Percentiles rank a stretch among this genome's conserved stretches.
Evolutionary conservation across 1,140 invertebrate species (phyloP).

Genomic region (Drosophila pseudoananassae): DNA sequence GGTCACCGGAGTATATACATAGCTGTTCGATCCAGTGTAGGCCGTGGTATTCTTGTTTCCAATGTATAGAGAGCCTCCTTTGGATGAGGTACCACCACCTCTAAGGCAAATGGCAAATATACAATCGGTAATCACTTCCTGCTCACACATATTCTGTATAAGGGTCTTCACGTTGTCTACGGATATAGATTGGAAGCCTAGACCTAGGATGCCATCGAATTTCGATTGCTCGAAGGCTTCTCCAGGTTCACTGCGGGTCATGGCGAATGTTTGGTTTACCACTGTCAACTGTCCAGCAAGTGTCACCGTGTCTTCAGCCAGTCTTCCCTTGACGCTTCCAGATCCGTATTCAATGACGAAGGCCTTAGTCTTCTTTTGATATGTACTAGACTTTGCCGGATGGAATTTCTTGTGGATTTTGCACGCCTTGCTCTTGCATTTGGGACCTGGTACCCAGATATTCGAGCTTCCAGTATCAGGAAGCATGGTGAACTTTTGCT

Average conservation of each 20-base stretch:
- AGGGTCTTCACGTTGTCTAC: conserved; percentile 94
- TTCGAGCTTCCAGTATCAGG: conserved; percentile 50
- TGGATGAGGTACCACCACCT: conserved; percentile 58
- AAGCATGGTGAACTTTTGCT: conserved; percentile 23
- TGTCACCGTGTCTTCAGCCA: conserved; percentile 31
- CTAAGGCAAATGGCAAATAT: conserved; percentile 98
- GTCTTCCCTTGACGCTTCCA: conserved; percentile 25
- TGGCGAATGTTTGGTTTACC: conserved; percentile 95
- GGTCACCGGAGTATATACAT: conserved; percentile 54
- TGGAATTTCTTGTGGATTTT: conserved; percentile 10
- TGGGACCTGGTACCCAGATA: conserved; percentile 40
- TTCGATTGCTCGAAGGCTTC: conserved; percentile 95
- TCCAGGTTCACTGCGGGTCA: conserved; percentile 95
- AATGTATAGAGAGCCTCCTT: conserved; percentile 37
- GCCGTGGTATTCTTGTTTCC: conserved; percentile 32
- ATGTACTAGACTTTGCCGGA: conserved; percentile 40
- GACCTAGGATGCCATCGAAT: conserved; percentile 97
- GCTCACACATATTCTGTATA: conserved; percentile 96
- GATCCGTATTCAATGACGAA: conserved; percentile 37
- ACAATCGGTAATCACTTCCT: conserved; percentile 89
- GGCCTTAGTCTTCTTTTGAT: not conserved
- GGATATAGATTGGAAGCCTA: conserved; percentile 93
- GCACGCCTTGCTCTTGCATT: conserved; percentile 31
- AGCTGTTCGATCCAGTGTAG: conserved; percentile 39
- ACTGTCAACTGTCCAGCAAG: conserved; percentile 88